Base-by-base conservation (phyloP, 2,113 vertebrate species). In the Crotalus viridis region DNA sequence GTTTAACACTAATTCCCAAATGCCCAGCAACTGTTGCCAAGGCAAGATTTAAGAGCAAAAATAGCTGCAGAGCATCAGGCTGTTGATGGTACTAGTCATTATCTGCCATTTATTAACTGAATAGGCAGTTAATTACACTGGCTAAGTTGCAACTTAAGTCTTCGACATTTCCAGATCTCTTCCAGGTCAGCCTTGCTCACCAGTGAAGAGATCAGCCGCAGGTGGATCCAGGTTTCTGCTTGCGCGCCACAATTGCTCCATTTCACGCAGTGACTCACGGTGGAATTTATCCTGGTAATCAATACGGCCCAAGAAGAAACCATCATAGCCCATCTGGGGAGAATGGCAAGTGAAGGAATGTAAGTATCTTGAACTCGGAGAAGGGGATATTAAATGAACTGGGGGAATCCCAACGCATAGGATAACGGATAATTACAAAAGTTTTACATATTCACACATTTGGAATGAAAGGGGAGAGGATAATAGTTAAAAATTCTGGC, bases 171-270 rank as follows among this genome's bases (percentile, higher is more conserved):
- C 48, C 54, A 52, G 85, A 26, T 7, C 8, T 12, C 90, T 21
- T 21, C 17, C 48, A 55, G 33, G 7, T 43, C 22, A 19, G 12
- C 19, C n/a, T 4, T 43, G 26, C 39, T 54, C 96, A 99, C 99
- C 98, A 0, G 98, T 99, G 95, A 99, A 99, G 74, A 99, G 98
- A 96, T 99, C 98, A 0, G 98, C 98, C 0, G 51, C 0, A 0
- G 98, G 98, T 0, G 98, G 95, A 0, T 85, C 26, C 64, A 99
- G 97, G 95, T 97, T 99, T 91, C 96, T 95, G 0, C 98, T 99
- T 0, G 97, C 99, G 92, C 98, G 96, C 99, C 99, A 99, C 5
- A 99, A 92, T 90, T 98, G 97, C 97, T 99, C 99, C 98, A 99
- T 98, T 91, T 98, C 96, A 93, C 26, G 95, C 0, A 2, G 39